These are phyloP conservation scores for Dasypolia templi DNA, from an alignment of 2,888 invertebrate species.

Conservation along the genomic window DNA sequence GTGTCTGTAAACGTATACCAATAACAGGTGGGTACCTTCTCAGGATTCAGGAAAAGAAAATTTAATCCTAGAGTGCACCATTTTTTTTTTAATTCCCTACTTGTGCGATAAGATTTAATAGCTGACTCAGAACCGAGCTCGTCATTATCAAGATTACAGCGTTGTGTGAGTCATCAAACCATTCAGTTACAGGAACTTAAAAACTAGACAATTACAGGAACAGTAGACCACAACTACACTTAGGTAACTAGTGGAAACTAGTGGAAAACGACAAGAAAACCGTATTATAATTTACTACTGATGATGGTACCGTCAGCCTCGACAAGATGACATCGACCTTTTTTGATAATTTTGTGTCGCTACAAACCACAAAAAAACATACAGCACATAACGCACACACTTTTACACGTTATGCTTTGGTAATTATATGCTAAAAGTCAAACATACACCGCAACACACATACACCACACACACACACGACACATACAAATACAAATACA, in stretches of 20 bases:
- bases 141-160: conserved; percentile 30
- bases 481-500: too few species aligned
- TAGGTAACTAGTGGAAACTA: background rate
- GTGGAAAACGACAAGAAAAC: conserved; percentile 32
- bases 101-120: background rate
- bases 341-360: too few species aligned
- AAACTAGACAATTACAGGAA: conserved; percentile 23
- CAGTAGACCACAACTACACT: conserved; percentile 25
- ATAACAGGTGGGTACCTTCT: background rate
- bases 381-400: too few species aligned
- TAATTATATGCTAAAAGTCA: too few species aligned
- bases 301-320: background rate
- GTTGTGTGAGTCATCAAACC: conserved; percentile 11
- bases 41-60: background rate
- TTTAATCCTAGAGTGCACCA: background rate
- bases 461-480: too few species aligned
- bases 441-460: too few species aligned
- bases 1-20: too few species aligned
- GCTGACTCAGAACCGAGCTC: background rate
- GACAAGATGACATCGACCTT: background rate
- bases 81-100: background rate
- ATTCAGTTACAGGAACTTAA: conserved; percentile 15
- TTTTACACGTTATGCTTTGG: too few species aligned
- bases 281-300: background rate
- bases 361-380: too few species aligned